phyloP scores from a whole-genome alignment of 2,113 vertebrate species.

The Sminthopsis crassicaudata region DNA sequence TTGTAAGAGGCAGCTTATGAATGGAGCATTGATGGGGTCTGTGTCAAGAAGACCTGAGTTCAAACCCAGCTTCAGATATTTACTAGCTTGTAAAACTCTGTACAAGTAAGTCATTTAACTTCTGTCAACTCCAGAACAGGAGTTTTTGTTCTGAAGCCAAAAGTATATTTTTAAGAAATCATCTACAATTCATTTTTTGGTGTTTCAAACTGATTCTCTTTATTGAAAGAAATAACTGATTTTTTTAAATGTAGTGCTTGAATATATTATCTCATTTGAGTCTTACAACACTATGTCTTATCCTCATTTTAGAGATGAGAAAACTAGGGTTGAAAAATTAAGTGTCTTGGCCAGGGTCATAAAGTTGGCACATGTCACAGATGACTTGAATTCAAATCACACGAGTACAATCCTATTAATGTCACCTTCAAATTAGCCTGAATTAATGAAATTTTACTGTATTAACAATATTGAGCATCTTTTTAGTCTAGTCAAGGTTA shows the following conservation, averaged over 20 bases:
- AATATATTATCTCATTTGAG: neutral
- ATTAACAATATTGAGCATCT: neutral
- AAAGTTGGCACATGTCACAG: no score
- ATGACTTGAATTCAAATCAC: no score
- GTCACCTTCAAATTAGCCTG: neutral
- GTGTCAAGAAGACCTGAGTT: neutral
- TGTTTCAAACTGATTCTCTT: neutral
- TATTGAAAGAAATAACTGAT: neutral
- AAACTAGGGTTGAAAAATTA: neutral
- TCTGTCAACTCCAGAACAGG: no score
- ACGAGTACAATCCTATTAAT: neutral
- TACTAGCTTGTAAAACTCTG: neutral
- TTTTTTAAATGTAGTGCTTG: neutral
- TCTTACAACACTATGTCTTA: neutral
- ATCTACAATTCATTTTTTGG: neutral
- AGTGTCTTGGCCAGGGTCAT: neutral
- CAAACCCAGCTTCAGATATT: neutral
- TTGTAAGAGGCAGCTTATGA: neutral
- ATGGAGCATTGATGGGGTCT: neutral
- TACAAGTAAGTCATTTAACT: neutral
- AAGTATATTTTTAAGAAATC: neutral
- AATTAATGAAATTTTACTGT: neutral
- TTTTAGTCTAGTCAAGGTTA: no score
- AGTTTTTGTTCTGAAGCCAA: no score
- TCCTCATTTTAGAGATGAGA: neutral